A percentile compares a stretch with the other conserved stretches of the same genome.
Evolutionary conservation across 2,888 invertebrate genomes (phyloP).

Genomic region (Aspidapion aeneum): DNA sequence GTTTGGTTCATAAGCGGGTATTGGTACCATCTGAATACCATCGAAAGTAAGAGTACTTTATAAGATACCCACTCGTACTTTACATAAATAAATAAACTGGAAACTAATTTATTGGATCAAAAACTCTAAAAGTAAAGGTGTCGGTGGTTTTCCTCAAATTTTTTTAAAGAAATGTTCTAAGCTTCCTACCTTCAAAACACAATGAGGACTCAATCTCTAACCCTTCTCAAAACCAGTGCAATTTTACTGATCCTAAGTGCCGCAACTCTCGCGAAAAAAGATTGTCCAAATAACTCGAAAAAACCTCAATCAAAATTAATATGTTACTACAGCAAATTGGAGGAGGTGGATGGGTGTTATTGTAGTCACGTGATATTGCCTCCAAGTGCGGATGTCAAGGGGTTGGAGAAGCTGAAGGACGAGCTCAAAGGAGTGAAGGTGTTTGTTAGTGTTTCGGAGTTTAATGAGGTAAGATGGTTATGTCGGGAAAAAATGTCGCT

Average conservation of each 20-base stretch:
- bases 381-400: conserved; percentile 35
- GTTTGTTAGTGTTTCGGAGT: conserved; percentile 53
- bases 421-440: conserved; percentile 53
- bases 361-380: conserved; percentile 45
- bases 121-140: background rate
- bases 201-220: background rate
- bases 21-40: conserved; percentile 1
- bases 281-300: conserved; percentile 33
- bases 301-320: conserved; percentile 41
- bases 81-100: too few relatives aligned
- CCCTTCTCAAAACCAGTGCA: background rate
- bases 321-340: conserved; percentile 43
- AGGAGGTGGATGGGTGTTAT: conserved; percentile 39
- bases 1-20: conserved; percentile 3
- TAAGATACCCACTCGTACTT: too few relatives aligned
- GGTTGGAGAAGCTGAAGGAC: conserved; percentile 51
- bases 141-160: background rate
- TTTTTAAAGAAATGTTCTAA: background rate
- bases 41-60: background rate
- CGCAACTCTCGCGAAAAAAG: conserved; percentile 27
- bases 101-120: too few relatives aligned
- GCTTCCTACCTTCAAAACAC: too few relatives aligned
- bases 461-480: conserved; percentile 53
- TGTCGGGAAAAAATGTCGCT: background rate
- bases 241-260: background rate